Evolutionary conservation across 2,797 vertebrate species (phyloP).

Genomic region (Channa striata): DNA sequence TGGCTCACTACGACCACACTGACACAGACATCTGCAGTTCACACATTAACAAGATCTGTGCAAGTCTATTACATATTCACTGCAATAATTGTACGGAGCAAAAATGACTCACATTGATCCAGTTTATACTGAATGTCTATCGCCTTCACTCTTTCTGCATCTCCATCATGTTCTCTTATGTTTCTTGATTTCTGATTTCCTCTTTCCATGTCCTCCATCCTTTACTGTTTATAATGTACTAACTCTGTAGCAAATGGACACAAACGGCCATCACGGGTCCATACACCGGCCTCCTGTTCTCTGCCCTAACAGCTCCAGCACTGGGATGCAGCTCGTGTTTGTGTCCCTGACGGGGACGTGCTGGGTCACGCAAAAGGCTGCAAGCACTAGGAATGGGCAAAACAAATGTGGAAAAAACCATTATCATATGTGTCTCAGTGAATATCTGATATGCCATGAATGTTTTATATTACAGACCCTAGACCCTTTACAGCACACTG

Average conservation of each 20-base stretch:
- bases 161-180: too few relatives aligned
- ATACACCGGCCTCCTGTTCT: not conserved
- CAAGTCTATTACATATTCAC: not conserved
- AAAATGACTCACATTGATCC: not conserved
- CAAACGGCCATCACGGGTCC: not conserved
- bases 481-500: too few relatives aligned
- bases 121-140: too few relatives aligned
- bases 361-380: slow-evolving; percentile 20
- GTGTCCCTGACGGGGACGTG: not conserved
- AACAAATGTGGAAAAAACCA: slow-evolving; percentile 12
- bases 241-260: not conserved
- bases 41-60: not conserved
- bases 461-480: not conserved
- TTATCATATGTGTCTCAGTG: slow-evolving; percentile 7
- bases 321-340: slow-evolving; percentile 37
- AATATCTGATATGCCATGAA: not conserved
- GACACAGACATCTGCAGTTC: slow-evolving; percentile 23
- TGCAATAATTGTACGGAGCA: not conserved
- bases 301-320: slow-evolving; percentile 18
- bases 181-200: not conserved
- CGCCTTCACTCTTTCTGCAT: too few relatives aligned
- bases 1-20: slow-evolving; percentile 5
- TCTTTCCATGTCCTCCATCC: not conserved
- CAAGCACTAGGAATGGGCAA: slow-evolving; percentile 6
- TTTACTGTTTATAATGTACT: not conserved